Evolutionary conservation across 2,113 vertebrate species (phyloP), one percentile per base, ranked within the genome.

Genomic region (Corynorhinus townsendii): DNA sequence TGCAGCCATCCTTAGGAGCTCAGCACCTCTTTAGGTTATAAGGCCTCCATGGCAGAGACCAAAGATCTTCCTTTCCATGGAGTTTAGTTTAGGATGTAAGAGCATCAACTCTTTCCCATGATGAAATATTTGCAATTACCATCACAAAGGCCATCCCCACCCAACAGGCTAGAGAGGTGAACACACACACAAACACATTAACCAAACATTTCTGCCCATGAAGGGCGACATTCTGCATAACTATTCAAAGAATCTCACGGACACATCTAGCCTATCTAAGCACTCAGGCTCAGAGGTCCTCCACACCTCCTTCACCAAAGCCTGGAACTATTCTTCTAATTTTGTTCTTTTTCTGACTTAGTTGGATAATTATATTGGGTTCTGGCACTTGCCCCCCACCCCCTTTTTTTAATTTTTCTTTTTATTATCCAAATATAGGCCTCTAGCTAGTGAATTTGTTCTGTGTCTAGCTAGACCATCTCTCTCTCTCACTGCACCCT

Each of bases 381-480:
- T 80, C 33, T 35, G 14, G 17, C 35, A 43, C 62, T 83, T 47
- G 11, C 45, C 10, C 47, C 33, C 15, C 73, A n/a, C n/a, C 2
- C 1, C 33, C 33, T 8, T 16, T 16, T 66, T n/a, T 81, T 14
- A 40, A 40, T 43, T 40, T 28, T 38, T 54, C 8, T 86, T 77
- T 96, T 81, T 76, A 22, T 93, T 64, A 69, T 71, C 43, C 12
- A 71, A 71, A 16, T 38, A 54, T 11, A 52, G n/a, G 4, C 15
- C 33, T 96, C 19, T 86, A 69, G 68, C 79, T 43, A 68, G 82
- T 88, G 92, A 96, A 92, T 83, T 89, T 93, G 16, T 93, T 96
- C 96, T 93, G 75, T 56, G 81, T 86, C 96, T 86, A 8, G 2
- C 87, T 92, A 98, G 98, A 97, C 95, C 91, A 84, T 90, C 87